These are phyloP conservation scores for Rhyzopertha dominica DNA, from an alignment of 1,140 invertebrate species.

Conservation along the genomic window DNA sequence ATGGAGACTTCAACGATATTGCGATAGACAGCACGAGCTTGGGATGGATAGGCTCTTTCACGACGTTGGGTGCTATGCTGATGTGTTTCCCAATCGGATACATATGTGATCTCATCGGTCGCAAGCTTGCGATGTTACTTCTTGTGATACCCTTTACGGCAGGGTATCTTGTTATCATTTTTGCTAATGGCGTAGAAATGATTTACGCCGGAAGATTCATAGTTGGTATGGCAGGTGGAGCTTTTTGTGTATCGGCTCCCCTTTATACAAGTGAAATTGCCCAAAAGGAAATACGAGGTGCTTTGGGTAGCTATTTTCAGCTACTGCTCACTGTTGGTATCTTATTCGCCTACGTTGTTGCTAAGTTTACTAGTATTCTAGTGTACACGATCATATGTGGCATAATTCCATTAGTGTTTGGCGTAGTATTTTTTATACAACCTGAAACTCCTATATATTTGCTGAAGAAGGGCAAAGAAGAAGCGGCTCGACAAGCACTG, in stretches of 20 bases:
- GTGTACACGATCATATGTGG: conserved; percentile 53
- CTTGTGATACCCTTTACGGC: conserved; percentile 59
- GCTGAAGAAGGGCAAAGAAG: conserved; percentile 53
- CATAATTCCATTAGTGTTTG: conserved; percentile 55
- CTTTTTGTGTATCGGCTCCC: conserved; percentile 60
- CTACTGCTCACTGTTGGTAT: conserved; percentile 61
- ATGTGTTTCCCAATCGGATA: conserved; percentile 57
- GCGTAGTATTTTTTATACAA: conserved; percentile 54
- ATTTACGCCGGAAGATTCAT: conserved; percentile 64
- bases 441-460: conserved; percentile 62
- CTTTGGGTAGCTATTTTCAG: conserved; percentile 64
- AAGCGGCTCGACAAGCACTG: conserved; percentile 60
- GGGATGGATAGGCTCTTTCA: conserved; percentile 48
- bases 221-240: conserved; percentile 58
- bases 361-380: conserved; percentile 43
- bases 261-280: conserved; percentile 71
- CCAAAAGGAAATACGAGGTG: conserved; percentile 61
- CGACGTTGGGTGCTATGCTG: conserved; percentile 57
- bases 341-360: conserved; percentile 53
- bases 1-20: conserved; percentile 36
- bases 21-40: conserved; percentile 25
- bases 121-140: conserved; percentile 62
- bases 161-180: conserved; percentile 65
- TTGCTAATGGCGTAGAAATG: conserved; percentile 54
- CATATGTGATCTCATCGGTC: conserved; percentile 61